Percentiles rank a stretch among this genome's conserved stretches.
Evolutionary conservation across 2,797 vertebrate genomes (phyloP).

Genomic region (Cossypha polioptera): DNA sequence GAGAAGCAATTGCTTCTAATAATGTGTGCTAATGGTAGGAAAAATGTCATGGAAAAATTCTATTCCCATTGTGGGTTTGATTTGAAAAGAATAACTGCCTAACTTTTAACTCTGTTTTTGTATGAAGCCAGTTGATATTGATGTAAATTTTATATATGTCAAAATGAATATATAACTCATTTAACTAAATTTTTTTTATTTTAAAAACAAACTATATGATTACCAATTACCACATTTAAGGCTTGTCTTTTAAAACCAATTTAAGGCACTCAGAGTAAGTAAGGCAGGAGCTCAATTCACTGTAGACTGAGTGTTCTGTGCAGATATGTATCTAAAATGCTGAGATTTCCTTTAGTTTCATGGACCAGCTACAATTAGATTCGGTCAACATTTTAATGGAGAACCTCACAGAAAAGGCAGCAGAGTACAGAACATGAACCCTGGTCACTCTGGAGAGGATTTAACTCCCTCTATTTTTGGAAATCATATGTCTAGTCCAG

Average conservation of each 20-base stretch:
- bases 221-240: not conserved
- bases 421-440: not conserved
- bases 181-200: not conserved
- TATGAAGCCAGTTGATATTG: slow-evolving; percentile 9
- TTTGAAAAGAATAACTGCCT: slow-evolving; percentile 56
- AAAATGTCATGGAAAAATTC: slow-evolving; percentile 52
- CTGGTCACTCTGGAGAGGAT: not conserved
- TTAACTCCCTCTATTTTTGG: not conserved
- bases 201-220: not conserved
- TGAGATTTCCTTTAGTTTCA: not conserved
- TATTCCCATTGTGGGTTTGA: slow-evolving; percentile 47
- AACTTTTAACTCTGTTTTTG: slow-evolving; percentile 39
- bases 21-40: slow-evolving; percentile 55
- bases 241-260: slow-evolving; percentile 2
- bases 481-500: not conserved
- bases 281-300: not conserved
- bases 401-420: not conserved
- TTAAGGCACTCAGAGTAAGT: not conserved
- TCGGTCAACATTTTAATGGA: not conserved
- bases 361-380: not conserved
- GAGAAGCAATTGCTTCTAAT: slow-evolving; percentile 60
- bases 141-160: slow-evolving; percentile 3
- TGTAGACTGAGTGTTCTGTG: not conserved
- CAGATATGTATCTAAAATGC: not conserved
- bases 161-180: not conserved